phyloP scores from a whole-genome alignment of 2,797 vertebrate species.

The Podarcis siculus region DNA sequence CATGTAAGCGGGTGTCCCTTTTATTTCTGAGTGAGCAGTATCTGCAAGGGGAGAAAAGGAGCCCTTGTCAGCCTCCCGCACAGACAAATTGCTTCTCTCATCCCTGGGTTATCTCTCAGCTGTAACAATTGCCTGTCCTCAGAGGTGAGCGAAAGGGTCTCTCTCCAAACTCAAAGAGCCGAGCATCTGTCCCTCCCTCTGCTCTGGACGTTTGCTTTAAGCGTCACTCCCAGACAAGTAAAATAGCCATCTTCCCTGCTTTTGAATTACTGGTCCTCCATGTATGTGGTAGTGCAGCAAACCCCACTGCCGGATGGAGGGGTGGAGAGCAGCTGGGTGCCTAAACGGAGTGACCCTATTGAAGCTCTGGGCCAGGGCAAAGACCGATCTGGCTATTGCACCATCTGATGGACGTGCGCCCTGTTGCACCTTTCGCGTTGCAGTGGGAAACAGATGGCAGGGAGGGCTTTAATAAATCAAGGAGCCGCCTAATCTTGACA shows the following conservation, averaged over 20 bases:
- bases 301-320: not conserved
- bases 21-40: constrained; percentile 63
- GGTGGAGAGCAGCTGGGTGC: not conserved
- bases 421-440: not conserved
- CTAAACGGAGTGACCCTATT: not conserved
- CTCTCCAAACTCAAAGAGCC: not conserved
- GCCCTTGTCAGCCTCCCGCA: constrained; percentile 51
- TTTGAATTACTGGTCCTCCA: not conserved
- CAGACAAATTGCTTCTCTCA: constrained; percentile 71
- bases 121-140: constrained; percentile 43
- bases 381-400: not conserved
- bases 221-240: constrained; percentile 9
- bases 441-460: not conserved
- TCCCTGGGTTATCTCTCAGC: constrained; percentile 58
- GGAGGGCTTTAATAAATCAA: constrained; percentile 40
- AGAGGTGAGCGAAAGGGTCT: constrained; percentile 57
- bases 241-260: not conserved
- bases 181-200: not conserved
- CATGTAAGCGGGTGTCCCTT: constrained; percentile 65
- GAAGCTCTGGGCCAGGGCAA: not conserved
- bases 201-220: not conserved
- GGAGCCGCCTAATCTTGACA: not conserved
- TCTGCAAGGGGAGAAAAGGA: constrained; percentile 60
- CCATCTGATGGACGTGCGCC: constrained; percentile 1
- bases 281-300: rapidly evolving